Base-by-base conservation (phyloP, 1,140 invertebrate genomes). In the Lethrus apterus region DNA sequence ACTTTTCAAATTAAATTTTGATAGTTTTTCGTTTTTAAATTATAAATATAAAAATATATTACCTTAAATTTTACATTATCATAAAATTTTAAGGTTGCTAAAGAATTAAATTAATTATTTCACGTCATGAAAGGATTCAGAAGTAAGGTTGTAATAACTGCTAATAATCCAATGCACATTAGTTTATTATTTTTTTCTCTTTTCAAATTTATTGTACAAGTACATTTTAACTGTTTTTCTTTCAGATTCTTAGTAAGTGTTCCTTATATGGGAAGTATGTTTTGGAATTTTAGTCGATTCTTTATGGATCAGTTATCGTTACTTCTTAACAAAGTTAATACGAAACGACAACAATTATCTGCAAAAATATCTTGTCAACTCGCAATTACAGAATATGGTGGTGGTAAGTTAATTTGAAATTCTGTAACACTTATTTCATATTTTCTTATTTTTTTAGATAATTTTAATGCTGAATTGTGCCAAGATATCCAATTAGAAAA, bases 281-380 rank as follows among this genome's bases (percentile, higher is more conserved):
- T 79, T 19, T 61, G 70, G 45, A 68, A 74, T 46, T 55, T 78
- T 50, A 73, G 69, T 48, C 68, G 71, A 63, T 77, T 72, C 48
- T 65, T 79, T 17, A 63, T 79, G 51, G 68, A 78, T 23, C 72
- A 79, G 47, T 41, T 81, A 30, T 67, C 62, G 50, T 61, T 56
- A 26, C 9, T 75, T 20, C 61, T 77, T 2, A 70, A 69, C 29
- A 71, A 71, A 51, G 60, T 78, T 2, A 71, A 72, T 36, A 62
- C 67, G 13, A 73, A 75, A 49, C 66, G 69, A 45, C 69, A 76
- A 54, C 69, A 72, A 32, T 63, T 77, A 11, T 72, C 70, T 48
- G 74, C 78, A 11, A 77, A 72, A 61, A 75, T 84, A 43, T 75
- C 75, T 10, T 85, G 79, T 58, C 78, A 82, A 56, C 61, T 86